Conservation (phyloP, 2,797 vertebrate species). For the Aulostomus chinensis region DNA sequence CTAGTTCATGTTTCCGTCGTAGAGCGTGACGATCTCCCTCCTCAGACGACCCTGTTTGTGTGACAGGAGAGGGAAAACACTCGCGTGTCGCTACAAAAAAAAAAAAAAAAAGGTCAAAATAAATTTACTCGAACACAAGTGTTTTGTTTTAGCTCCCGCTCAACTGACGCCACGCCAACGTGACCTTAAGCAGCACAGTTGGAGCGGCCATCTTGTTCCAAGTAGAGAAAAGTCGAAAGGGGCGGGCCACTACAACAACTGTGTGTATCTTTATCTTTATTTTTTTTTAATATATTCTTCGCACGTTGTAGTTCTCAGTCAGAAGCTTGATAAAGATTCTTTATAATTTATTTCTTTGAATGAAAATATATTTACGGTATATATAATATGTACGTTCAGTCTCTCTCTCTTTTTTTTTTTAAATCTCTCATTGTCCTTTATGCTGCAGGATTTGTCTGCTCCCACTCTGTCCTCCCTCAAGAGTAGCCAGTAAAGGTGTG, state of each 20-base stretch:
- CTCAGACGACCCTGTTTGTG: conserved; percentile 70
- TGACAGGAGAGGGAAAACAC: conserved; percentile 51
- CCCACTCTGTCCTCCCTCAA: conserved; percentile 29
- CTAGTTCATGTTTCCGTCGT: no score
- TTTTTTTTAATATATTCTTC: conserved; percentile 59
- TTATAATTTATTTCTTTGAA: conserved; percentile 86
- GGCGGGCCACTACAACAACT: conserved; percentile 57
- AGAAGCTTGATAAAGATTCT: conserved; percentile 78
- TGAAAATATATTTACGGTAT: conserved; percentile 87
- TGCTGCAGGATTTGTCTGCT: conserved; percentile 22
- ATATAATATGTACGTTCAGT: conserved; percentile 81
- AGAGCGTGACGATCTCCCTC: conserved; percentile 37
- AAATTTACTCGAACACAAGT: background rate
- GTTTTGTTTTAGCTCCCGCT: no score
- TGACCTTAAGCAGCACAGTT: conserved; percentile 49
- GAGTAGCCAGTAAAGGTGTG: conserved; percentile 56
- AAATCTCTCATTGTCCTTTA: conserved; percentile 57
- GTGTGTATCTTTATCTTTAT: conserved; percentile 26
- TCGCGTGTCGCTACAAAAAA: conserved; percentile 69
- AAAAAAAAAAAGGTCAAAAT: conserved; percentile 71
- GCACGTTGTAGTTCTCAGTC: conserved; percentile 72
- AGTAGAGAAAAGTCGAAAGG: conserved; percentile 59
- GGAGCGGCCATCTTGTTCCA: conserved; percentile 54
- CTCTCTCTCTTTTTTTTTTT: conserved; percentile 30
- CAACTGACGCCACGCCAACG: no score